Evolutionary conservation across 1,140 invertebrate species (phyloP), one percentile per base, ranked within the genome.

Genomic region (Camponotus floridanus): DNA sequence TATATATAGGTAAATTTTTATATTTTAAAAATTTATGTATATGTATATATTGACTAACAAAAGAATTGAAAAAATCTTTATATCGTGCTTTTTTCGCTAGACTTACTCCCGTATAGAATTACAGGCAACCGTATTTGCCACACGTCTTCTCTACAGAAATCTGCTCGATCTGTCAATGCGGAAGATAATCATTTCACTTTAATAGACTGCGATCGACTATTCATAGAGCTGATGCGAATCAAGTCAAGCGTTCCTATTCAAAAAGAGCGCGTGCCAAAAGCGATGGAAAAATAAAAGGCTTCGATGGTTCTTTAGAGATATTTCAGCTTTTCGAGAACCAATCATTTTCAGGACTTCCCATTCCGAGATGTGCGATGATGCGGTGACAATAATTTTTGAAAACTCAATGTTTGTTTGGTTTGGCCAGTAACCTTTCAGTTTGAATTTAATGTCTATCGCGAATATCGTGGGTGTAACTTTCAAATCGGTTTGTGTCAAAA

Each of bases 101-200:
- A 57, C 55, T 57, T 55, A 68, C 48, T 87, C 86, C 81, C 79
- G 86, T 91, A 90, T 92, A 91, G 88, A 92, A 83, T 92, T 92
- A 92, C 31, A 70, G 81, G 59, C 86, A 59, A 68, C 45, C 74
- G 48, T 9, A 62, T 79, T 79, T 87, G 79, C 48, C 6, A 39
- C 36, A 39, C 76, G 59, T 59, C 71, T 51, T 65, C 21, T 48
- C 64, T 48, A 65, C 33, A 67, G 21, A 86, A 87, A 76, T 81
- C 62, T 61, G 65, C 68, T 57, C 15, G 76, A 81, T 65, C 88
- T 64, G 88, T 90, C 88, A 76, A 83, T 73, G 42, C 76, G 55
- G 31, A 78, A 67, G 86, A 91, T 91, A 88, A 89, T 91, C 90
- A 91, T 91, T 90, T 91, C 88, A 91, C 87, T 91, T 91, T 91